Evolutionary conservation across 2,888 invertebrate genomes (phyloP).

Genomic region (Norana najaformis): DNA sequence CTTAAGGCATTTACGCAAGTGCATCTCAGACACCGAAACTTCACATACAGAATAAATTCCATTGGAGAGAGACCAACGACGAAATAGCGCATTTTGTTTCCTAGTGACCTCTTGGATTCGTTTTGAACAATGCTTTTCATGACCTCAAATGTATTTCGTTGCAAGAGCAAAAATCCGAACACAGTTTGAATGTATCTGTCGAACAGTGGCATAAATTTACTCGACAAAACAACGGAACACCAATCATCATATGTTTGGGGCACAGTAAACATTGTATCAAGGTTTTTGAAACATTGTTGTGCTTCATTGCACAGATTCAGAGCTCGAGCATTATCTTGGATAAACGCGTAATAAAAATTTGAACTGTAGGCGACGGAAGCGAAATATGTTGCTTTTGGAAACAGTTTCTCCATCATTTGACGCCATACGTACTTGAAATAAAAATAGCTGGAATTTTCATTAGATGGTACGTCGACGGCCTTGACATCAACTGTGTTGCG

Average conservation of each 20-base stretch:
- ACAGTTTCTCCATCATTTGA: background rate
- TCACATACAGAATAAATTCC: background rate
- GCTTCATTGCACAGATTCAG: background rate
- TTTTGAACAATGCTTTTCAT: background rate
- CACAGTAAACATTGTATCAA: background rate
- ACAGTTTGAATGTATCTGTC: background rate
- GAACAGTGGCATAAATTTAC: background rate
- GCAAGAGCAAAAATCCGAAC: background rate
- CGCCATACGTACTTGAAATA: background rate
- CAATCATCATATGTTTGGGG: background rate
- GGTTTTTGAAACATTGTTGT: background rate
- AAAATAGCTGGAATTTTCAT: background rate
- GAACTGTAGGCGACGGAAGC: background rate
- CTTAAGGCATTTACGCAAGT: background rate
- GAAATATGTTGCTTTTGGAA: background rate
- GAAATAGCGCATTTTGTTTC: background rate
- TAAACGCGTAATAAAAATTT: background rate
- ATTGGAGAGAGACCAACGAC: background rate
- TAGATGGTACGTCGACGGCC: background rate
- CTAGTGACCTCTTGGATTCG: background rate
- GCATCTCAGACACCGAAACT: background rate
- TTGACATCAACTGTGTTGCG: background rate
- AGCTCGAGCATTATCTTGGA: background rate
- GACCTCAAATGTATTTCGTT: background rate
- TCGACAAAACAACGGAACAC: constrained; percentile 6